Evolutionary conservation across 2,888 invertebrate genomes (phyloP).

Genomic region (Linyphia triangularis): DNA sequence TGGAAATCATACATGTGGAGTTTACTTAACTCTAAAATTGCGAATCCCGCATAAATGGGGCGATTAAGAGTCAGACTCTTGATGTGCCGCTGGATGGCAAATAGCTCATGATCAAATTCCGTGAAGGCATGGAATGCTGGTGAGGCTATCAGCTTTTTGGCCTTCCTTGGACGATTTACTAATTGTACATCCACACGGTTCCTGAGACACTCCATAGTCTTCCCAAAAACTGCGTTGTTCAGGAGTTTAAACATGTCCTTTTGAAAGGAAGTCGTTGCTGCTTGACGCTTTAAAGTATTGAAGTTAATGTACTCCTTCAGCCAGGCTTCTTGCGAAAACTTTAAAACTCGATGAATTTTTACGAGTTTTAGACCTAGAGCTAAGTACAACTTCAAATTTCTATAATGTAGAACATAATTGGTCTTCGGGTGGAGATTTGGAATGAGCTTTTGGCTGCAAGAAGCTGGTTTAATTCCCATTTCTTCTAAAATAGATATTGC

Average conservation of each 20-base stretch:
- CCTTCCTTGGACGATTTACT: neutral
- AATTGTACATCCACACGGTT: neutral
- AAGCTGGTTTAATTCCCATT: neutral
- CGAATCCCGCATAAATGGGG: neutral
- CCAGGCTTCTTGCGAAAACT: neutral
- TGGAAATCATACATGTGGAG: slow-evolving; percentile 77
- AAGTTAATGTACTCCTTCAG: neutral
- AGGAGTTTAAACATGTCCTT: slow-evolving; percentile 79
- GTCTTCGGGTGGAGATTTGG: neutral
- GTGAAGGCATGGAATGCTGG: neutral
- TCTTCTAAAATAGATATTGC: neutral
- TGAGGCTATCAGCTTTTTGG: neutral
- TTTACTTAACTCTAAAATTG: slow-evolving; percentile 77
- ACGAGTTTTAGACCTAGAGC: neutral
- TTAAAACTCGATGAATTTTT: neutral
- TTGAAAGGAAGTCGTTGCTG: slow-evolving; percentile 77
- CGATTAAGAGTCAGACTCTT: neutral
- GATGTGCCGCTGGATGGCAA: neutral
- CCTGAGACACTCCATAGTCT: slow-evolving; percentile 78
- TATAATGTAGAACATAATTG: neutral
- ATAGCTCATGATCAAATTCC: neutral
- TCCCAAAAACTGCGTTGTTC: slow-evolving; percentile 79
- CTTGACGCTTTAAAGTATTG: neutral
- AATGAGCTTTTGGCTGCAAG: neutral
- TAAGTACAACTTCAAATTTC: neutral